Evolutionary conservation across 1,140 invertebrate genomes (phyloP), one percentile per base, ranked within the genome.

Genomic region (Drosophila suzukii): DNA sequence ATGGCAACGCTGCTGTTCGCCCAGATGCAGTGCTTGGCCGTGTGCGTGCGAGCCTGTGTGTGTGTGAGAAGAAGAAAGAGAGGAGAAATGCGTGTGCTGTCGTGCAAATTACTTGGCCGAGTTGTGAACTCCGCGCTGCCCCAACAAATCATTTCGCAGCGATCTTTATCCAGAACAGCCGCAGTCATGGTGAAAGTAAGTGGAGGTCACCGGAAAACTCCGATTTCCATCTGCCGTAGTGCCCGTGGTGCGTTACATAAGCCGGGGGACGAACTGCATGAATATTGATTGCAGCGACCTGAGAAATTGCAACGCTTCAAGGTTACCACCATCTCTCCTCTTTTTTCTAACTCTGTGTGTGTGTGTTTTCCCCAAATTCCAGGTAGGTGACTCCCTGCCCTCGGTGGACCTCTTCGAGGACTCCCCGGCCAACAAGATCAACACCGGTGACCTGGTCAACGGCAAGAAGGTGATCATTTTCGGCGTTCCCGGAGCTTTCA

Each of bases 401-500:
- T 93, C 93, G 43, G 94, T 96, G 32, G 96, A 97, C 82, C 93
- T 99, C 5, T 98, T 94, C 79, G 97, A 98, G 93, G 95, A 96
- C 89, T 95, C 95, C 2, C 97, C 97, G 4, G 95, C 95, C 3
- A 97, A 97, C 72, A 97, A 96, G 92, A 96, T 98, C 2, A 97
- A 98, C 92, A 94, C 96, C 39, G 93, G 93, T 10, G 94, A 98
- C 44, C 85, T 97, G 43, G 94, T 95, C 47, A 93, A 94, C 56
- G 96, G 95, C 13, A 98, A 97, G 82, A 98, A 97, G 91, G 95
- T 98, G 0, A 94, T 98, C 10, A 90, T 99, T 50, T 98, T 99
- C 93, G 98, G 96, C 34, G 97, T 99, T 32, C 97, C 98, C 20
- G 98, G 98, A 27, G 98, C 98, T 6, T 99, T 98, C 85, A 98